A percentile compares a stretch with the other conserved stretches of the same genome.
These are phyloP conservation scores for Parauchenoglanis punctatus DNA, from an alignment of 2,797 vertebrate species.

Conservation along the genomic window DNA sequence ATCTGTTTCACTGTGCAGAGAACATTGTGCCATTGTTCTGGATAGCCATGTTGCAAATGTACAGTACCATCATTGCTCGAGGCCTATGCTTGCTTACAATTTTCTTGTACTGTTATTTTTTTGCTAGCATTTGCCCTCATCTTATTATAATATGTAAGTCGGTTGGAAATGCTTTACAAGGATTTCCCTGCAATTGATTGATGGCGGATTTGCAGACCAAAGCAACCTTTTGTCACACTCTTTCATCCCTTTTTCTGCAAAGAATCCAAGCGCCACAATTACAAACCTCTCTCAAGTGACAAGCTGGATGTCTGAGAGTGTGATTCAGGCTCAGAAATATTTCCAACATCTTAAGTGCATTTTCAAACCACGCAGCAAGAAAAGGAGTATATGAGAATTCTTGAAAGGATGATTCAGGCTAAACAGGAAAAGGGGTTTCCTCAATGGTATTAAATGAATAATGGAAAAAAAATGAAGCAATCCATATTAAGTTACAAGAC, in stretches of 20 bases:
- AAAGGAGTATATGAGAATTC: not conserved
- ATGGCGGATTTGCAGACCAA: not conserved
- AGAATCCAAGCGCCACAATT: not conserved
- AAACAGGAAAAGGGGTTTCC: not conserved
- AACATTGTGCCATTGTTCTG: slow-evolving; percentile 35
- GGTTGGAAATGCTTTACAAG: not conserved
- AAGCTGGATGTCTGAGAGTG: not conserved
- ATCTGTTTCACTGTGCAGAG: slow-evolving; percentile 22
- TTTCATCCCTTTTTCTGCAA: not conserved
- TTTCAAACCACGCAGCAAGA: not conserved
- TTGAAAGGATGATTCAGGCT: not conserved
- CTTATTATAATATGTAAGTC: not conserved
- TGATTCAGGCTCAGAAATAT: not conserved
- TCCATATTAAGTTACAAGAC: not conserved
- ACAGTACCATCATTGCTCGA: not conserved
- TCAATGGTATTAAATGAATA: not conserved
- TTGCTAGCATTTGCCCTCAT: not conserved
- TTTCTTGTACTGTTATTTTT: not conserved
- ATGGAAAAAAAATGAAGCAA: not conserved
- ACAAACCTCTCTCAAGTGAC: not conserved
- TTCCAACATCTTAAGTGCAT: not conserved
- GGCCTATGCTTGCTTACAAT: slow-evolving; percentile 1
- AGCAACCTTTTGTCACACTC: not conserved
- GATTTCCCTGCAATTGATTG: not conserved
- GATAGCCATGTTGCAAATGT: not conserved